phyloP scores from a whole-genome alignment of 2,113 vertebrate genomes.

The Python bivittatus region DNA sequence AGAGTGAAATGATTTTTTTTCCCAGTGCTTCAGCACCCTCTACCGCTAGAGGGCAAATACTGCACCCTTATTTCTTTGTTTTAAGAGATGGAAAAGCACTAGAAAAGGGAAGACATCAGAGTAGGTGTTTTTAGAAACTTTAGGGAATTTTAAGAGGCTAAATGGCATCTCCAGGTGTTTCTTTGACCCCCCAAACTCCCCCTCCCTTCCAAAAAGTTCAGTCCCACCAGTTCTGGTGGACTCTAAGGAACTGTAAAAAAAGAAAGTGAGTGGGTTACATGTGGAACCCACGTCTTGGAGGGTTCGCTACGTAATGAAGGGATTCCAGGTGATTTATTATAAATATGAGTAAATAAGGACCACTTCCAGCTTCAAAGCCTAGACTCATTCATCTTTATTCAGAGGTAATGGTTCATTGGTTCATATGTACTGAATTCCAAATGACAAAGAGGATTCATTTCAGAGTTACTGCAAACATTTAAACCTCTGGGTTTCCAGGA shows the following conservation, averaged over 20 bases:
- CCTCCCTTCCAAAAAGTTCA: background rate
- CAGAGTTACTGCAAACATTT: background rate
- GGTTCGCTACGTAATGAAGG: background rate
- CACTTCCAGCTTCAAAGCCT: background rate
- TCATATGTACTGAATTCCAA: background rate
- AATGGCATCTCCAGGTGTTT: background rate
- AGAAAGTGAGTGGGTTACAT: no score
- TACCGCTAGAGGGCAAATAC: background rate
- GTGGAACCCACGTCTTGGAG: background rate
- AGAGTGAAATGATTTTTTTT: background rate
- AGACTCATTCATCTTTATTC: background rate
- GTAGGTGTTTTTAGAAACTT: background rate
- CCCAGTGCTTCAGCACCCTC: background rate
- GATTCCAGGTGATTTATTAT: background rate
- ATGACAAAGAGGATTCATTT: background rate
- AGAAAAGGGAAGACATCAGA: background rate
- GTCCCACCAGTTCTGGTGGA: background rate
- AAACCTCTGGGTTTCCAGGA: background rate
- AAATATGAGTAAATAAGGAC: background rate
- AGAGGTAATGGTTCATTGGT: background rate
- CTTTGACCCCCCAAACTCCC: background rate
- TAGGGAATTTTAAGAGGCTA: background rate
- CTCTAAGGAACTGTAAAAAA: background rate
- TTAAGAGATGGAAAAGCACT: background rate
- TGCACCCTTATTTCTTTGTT: background rate